A percentile compares a stretch with the other conserved stretches of the same genome.
Evolutionary conservation across 2,113 vertebrate species (phyloP).

Genomic region (Theropithecus gelada): DNA sequence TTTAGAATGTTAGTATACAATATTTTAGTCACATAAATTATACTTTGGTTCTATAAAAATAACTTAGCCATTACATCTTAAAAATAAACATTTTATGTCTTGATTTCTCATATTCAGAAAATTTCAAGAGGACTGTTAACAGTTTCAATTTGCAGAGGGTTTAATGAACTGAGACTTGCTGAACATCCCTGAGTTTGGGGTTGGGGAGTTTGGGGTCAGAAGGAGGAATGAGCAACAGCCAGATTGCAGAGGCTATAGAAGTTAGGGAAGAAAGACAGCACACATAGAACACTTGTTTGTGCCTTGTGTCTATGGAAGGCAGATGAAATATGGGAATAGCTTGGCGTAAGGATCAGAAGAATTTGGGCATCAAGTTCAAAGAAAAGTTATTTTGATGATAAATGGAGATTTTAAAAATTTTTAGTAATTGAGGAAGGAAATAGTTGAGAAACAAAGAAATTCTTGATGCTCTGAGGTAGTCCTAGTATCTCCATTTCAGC

Average conservation of each 20-base stretch:
- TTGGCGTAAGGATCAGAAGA: neutral
- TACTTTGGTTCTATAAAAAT: neutral
- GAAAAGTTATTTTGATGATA: neutral
- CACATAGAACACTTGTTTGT: neutral
- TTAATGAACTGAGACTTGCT: neutral
- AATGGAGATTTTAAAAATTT: neutral
- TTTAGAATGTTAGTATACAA: neutral
- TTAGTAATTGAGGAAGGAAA: neutral
- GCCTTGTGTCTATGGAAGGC: neutral
- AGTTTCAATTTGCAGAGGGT: neutral
- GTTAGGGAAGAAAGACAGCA: neutral
- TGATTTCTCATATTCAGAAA: neutral
- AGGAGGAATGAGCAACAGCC: neutral
- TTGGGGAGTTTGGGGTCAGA: neutral
- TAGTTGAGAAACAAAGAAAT: neutral
- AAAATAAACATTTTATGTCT: neutral
- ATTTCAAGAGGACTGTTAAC: neutral
- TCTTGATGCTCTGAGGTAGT: neutral
- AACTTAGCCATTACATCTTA: neutral
- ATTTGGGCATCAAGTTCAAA: neutral
- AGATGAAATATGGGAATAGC: neutral
- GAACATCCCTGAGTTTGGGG: neutral
- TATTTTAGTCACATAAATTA: neutral
- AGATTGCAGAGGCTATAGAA: neutral
- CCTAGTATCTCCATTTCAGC: neutral